These are phyloP conservation scores for Numenius arquata DNA, from an alignment of 2,113 vertebrate genomes.

Conservation along the genomic window DNA sequence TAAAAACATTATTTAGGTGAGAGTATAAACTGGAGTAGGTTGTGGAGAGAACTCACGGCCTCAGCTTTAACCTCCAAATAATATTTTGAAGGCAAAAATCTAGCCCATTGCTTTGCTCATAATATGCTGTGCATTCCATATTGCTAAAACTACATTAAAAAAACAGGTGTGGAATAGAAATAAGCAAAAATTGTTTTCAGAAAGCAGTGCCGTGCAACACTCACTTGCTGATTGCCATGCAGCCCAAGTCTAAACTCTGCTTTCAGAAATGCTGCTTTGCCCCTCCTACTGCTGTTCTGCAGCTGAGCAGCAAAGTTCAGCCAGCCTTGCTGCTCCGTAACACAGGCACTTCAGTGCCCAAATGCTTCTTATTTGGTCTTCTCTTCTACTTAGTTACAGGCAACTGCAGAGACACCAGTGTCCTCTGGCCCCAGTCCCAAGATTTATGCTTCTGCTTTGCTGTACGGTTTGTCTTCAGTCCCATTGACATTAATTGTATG, in stretches of 20 bases:
- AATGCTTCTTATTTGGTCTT: neutral
- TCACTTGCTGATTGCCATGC: neutral
- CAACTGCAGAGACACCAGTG: neutral
- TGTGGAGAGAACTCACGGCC: neutral
- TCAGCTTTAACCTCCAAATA: neutral
- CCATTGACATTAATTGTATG: accelerated
- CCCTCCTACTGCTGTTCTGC: neutral
- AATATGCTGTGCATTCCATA: neutral
- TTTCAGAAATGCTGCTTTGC: neutral
- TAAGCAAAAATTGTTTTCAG: neutral
- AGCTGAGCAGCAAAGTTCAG: neutral
- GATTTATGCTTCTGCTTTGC: neutral
- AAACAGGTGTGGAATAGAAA: neutral
- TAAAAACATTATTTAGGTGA: neutral
- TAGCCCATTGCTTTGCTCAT: neutral
- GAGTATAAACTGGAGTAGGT: neutral
- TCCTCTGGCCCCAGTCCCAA: neutral
- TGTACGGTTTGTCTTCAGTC: neutral
- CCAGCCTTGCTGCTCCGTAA: neutral
- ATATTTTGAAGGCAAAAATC: neutral
- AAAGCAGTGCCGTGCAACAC: neutral
- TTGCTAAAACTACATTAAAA: neutral
- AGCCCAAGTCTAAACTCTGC: neutral
- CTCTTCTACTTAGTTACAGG: neutral
- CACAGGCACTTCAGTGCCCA: neutral